Evolutionary conservation across 2,888 invertebrate genomes (phyloP).

Genomic region (Caenorhabditis doughertyi): DNA sequence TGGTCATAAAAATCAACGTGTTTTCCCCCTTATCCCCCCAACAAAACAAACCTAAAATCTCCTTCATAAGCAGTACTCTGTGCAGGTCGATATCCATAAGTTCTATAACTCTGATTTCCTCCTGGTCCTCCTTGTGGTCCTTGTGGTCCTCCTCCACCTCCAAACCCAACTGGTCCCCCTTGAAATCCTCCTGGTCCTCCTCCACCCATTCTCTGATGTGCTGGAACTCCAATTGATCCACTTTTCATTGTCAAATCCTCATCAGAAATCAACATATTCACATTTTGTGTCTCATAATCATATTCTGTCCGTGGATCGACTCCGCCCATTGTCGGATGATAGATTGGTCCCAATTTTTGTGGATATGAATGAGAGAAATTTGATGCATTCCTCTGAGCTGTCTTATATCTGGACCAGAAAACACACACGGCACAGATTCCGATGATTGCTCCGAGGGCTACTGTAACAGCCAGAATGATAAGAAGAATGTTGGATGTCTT

Average conservation of each 20-base stretch:
- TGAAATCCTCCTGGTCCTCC: not conserved
- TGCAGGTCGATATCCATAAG: constrained; percentile 71
- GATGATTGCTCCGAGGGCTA: constrained; percentile 77
- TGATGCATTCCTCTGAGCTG: constrained; percentile 64
- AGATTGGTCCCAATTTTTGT: constrained; percentile 74
- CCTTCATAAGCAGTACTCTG: constrained; percentile 77
- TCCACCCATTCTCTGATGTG: constrained; percentile 55
- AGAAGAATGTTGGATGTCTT: constrained; percentile 72
- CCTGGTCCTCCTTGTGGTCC: not conserved
- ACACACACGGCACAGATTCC: constrained; percentile 78
- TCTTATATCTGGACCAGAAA: constrained; percentile 73
- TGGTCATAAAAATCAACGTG: too few species aligned
- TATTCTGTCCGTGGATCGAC: constrained; percentile 75
- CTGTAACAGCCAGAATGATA: constrained; percentile 74
- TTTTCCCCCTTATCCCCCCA: not conserved
- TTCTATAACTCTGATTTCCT: constrained; percentile 62
- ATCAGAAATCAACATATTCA: constrained; percentile 82
- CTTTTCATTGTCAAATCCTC: constrained; percentile 80
- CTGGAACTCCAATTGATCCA: constrained; percentile 73
- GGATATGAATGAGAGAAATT: constrained; percentile 69
- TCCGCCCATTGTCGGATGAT: constrained; percentile 65
- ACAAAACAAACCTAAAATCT: constrained; percentile 72
- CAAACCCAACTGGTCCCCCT: not conserved
- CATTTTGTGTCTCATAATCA: constrained; percentile 76
- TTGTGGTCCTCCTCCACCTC: constrained; percentile 4